Base-by-base conservation (phyloP, 1,140 invertebrate genomes). In the Adoxophyes honmai region DNA sequence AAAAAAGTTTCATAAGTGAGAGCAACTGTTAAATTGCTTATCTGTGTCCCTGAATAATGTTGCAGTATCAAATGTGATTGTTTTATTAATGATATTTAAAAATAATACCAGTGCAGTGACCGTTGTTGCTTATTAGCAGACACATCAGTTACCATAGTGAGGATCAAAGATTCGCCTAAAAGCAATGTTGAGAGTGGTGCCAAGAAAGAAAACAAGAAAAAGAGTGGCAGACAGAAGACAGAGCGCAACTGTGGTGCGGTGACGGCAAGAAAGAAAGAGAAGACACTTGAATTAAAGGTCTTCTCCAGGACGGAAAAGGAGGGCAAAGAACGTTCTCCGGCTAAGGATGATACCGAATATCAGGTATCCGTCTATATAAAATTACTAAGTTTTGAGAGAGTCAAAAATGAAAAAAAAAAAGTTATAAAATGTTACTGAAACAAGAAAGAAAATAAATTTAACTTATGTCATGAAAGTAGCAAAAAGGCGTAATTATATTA, bases 141-240 rank as follows among this genome's bases (percentile, higher is more conserved):
- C 34, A 54, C 34, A 56, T 75, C 67, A 81, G 86, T 82, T 83
- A 81, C 78, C 87, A 90, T 89, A 85, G 89, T 90, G 88, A 88
- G 89, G 82, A 88, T 90, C 76, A 90, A 90, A 81, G 89, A 90
- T 89, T 83, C 85, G 58, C 78, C 84, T 62, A 89, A 89, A 76
- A 86, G 73, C 79, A 85, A 90, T 90, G 89, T 82, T 73, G 89
- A 89, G 70, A 79, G 77, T 68, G 65, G 81, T 73, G 76, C 80
- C 76, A 90, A 89, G 74, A 90, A 90, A 84, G 89, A 90, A 89
- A 82, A 75, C 78, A 90, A 90, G 81, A 90, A 87, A 88, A 90
- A 90, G 86, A 84, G 58, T 64, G 68, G 42, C 60, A 89, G 88
- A 75, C 87, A 86, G 64, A 89, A 88, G 59, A 63, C 75, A 18